Percentiles rank a stretch among this genome's conserved stretches.
Conservation (phyloP, 2,888 invertebrate genomes). For the Melinopterus prodromus region DNA sequence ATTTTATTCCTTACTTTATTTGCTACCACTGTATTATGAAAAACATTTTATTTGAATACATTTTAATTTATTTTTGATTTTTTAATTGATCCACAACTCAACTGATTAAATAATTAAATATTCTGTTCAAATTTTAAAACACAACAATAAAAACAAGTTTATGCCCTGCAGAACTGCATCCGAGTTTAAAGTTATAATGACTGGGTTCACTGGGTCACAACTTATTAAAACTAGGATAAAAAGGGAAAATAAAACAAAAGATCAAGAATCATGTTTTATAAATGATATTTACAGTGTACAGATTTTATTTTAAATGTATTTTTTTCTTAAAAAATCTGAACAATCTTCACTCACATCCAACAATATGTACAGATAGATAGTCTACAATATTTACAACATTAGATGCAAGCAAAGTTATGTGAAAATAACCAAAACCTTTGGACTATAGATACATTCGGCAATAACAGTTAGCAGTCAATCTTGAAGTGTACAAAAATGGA, state of each 20-base stretch:
- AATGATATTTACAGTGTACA: constrained; percentile 47
- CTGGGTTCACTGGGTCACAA: no score
- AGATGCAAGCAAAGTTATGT: constrained; percentile 41
- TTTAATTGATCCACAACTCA: no score
- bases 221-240: background rate
- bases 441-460: constrained; percentile 25
- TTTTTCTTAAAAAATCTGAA: constrained; percentile 42
- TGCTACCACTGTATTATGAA: no score
- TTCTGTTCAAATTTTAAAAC: no score
- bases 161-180: no score
- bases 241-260: constrained; percentile 36
- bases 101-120: no score
- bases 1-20: no score
- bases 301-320: constrained; percentile 39
- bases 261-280: constrained; percentile 43
- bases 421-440: constrained; percentile 56
- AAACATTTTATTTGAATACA: no score
- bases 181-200: background rate
- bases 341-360: constrained; percentile 41
- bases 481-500: constrained; percentile 55
- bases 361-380: constrained; percentile 38
- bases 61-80: no score
- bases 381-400: constrained; percentile 42
- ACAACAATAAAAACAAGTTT: no score
- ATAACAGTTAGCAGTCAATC: constrained; percentile 18